A percentile compares a stretch with the other conserved stretches of the same genome.
These are phyloP conservation scores for Hyposmocoma kahamanoa DNA, from an alignment of 1,140 invertebrate species.

Conservation along the genomic window DNA sequence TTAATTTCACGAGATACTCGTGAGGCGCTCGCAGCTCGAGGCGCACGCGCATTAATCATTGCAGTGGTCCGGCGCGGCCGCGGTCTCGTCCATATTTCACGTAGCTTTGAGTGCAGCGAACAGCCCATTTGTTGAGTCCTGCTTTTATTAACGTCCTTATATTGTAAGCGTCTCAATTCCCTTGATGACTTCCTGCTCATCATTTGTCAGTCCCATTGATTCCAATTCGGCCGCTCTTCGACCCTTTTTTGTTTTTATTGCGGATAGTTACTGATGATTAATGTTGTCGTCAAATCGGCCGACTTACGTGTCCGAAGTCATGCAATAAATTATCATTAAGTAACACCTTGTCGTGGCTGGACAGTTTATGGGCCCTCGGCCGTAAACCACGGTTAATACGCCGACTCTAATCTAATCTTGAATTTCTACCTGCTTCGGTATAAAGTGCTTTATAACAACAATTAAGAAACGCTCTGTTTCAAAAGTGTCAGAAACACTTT, in stretches of 20 bases:
- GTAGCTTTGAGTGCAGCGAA: constrained; percentile 44
- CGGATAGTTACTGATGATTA: constrained; percentile 51
- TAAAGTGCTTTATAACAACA: constrained; percentile 27
- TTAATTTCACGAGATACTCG: constrained; percentile 21
- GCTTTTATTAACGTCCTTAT: constrained; percentile 57
- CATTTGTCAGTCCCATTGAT: constrained; percentile 39
- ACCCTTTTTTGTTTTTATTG: constrained; percentile 38
- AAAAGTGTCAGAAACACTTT: too few relatives aligned
- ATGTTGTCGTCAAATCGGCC: constrained; percentile 41
- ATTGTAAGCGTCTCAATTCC: constrained; percentile 62
- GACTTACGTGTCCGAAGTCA: constrained; percentile 34
- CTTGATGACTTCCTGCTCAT: constrained; percentile 57
- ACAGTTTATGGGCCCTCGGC: constrained; percentile 37
- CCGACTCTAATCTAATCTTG: constrained; percentile 46
- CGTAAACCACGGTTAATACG: constrained; percentile 41
- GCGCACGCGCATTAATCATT: constrained; percentile 53
- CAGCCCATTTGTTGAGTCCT: constrained; percentile 54
- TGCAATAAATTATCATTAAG: constrained; percentile 65
- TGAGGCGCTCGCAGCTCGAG: constrained; percentile 17
- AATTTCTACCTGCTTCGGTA: constrained; percentile 39
- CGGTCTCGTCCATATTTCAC: constrained; percentile 44
- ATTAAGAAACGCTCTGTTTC: constrained; percentile 33
- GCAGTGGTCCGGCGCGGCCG: constrained; percentile 29
- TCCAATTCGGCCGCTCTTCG: constrained; percentile 29
- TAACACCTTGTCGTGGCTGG: constrained; percentile 49